Evolutionary conservation across 2,888 invertebrate species (phyloP), one percentile per base, ranked within the genome.

Genomic region (Furcula furcula): DNA sequence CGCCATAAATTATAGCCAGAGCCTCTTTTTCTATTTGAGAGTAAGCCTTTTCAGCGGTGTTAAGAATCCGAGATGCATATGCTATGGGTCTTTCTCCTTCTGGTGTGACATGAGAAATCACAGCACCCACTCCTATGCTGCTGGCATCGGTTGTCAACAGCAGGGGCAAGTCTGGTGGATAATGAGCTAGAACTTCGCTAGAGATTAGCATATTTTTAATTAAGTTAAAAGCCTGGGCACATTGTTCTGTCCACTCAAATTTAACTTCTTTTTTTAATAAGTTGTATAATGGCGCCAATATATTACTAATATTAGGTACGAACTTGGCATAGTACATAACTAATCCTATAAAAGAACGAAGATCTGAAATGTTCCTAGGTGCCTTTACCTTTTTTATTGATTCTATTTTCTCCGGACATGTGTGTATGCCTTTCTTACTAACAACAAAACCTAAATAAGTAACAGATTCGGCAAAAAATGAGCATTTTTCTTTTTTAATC

Each of bases 261-360:
- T 9, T 7, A 1, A 16, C 22, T 2, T 28, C 31, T 9, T 27
- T 31, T 3, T 31, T 22, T 6, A 52, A 30, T 10, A 55, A 34
- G 0, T 28, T 33, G 13, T 37, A 32, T 3, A 42, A 11, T 0
- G 33, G 34, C 3, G 32, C 1, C 5, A 36, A 18, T 1, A 40
- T 25, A 6, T 21, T 22, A 36, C 22, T 36, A 3, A 36, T 12
- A 10, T 55, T 46, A 13, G 10, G 14, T 1, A 55, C 12, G 15
- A 52, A 55, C 9, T 45, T 55, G 0, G 31, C 40, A 29, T 52
- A 56, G 10, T 50, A 57, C 50, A 54, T 55, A 0, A 40, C 26
- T 13, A 48, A 10, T 0, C 53, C 54, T 7, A 56, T 27, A 22
- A 55, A 61, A 0, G 55, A 21, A 0, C 49, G 15, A 7, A 55